Evolutionary conservation across 2,113 vertebrate species (phyloP).

Genomic region (Lonchura striata): DNA sequence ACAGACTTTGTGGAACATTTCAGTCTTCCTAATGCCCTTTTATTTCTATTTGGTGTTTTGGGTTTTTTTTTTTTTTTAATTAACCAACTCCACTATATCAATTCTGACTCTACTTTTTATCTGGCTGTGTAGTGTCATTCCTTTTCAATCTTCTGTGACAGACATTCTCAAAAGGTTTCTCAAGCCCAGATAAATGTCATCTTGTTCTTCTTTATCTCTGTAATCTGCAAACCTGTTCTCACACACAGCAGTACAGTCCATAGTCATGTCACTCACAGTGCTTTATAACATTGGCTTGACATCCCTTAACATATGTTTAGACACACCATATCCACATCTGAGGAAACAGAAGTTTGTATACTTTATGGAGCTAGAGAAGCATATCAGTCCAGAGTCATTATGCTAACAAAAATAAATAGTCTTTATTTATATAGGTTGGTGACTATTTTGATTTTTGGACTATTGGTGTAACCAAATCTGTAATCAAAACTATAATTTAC

Average conservation of each 20-base stretch:
- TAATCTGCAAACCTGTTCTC: not conserved
- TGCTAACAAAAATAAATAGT: not conserved
- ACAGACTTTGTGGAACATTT: not conserved
- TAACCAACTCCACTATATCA: not conserved
- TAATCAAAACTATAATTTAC: not conserved
- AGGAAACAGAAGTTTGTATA: not conserved
- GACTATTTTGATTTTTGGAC: not conserved
- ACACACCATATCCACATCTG: not conserved
- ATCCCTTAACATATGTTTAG: not conserved
- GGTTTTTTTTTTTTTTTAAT: not conserved
- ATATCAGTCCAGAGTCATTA: not conserved
- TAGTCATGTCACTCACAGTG: not conserved
- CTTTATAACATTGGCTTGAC: not conserved
- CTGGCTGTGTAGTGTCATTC: not conserved
- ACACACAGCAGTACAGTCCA: not conserved
- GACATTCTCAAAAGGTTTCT: not conserved
- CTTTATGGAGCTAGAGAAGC: not conserved
- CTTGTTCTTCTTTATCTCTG: not conserved
- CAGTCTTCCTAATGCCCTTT: not conserved
- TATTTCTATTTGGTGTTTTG: not conserved
- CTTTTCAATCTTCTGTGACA: not conserved
- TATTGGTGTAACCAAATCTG: not conserved
- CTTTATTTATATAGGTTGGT: not conserved
- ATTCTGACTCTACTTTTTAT: not conserved
- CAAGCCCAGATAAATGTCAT: not conserved